Evolutionary conservation across 2,797 vertebrate genomes (phyloP).

Genomic region (Pipistrellus pygmaeus): DNA sequence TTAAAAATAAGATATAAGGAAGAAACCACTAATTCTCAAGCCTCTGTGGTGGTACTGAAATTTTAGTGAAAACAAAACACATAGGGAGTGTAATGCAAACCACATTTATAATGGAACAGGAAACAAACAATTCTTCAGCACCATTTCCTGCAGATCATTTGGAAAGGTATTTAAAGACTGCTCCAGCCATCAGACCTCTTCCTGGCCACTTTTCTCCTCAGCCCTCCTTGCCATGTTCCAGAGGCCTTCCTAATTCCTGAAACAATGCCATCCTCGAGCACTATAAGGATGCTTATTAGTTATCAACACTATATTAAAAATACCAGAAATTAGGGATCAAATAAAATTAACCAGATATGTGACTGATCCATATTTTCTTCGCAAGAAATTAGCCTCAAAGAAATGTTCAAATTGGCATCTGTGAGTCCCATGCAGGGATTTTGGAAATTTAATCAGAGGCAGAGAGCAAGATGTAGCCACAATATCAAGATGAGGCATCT

Average conservation of each 20-base stretch:
- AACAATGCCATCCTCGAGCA: conserved; percentile 29
- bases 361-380: conserved; percentile 64
- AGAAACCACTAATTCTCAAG: conserved; percentile 55
- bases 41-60: conserved; percentile 52
- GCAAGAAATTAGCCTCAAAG: conserved; percentile 42
- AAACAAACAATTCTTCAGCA: conserved; percentile 86
- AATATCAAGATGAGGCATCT: conserved; percentile 52
- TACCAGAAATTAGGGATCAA: conserved; percentile 58
- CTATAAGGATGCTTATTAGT: conserved; percentile 58
- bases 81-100: conserved; percentile 77
- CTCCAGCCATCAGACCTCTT: conserved; percentile 70
- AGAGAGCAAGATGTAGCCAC: conserved; percentile 7
- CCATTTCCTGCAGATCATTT: conserved; percentile 85
- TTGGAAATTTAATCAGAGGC: conserved; percentile 66
- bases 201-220: conserved; percentile 23
- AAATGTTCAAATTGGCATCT: conserved; percentile 65
- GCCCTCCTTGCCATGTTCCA: neutral
- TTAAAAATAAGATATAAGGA: conserved; percentile 64
- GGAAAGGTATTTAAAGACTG: conserved; percentile 84
- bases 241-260: conserved; percentile 43
- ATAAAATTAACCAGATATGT: conserved; percentile 50
- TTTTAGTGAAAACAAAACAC: conserved; percentile 70
- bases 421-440: conserved; percentile 51
- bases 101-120: conserved; percentile 84
- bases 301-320: conserved; percentile 29